Evolutionary conservation across 1,140 invertebrate species (phyloP), one percentile per base, ranked within the genome.

Genomic region (Maconellicoccus hirsutus): DNA sequence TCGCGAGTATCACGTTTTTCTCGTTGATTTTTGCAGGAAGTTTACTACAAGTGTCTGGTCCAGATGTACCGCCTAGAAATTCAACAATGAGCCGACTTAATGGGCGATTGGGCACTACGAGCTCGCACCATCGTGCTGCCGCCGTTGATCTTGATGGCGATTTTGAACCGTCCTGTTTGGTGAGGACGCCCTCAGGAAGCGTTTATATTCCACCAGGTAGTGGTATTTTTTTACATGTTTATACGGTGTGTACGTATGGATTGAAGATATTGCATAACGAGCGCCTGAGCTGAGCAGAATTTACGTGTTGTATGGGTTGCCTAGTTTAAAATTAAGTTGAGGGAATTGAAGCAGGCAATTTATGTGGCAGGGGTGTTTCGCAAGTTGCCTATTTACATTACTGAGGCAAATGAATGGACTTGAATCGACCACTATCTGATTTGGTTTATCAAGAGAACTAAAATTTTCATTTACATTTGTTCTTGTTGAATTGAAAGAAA

Each of bases 121-220:
- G 74, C 59, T 72, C 72, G 59, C 74, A 72, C n/a, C 74, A 76
- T 70, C 72, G 69, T 63, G 70, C 70, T 23, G 26, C 25, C 14
- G 70, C 70, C 19, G 16, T n/a, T n/a, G 73, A 74, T 63, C 52
- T 71, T 52, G 89, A 90, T 80, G 84, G 84, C 78, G 92, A 94
- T 79, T 91, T 94, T 80, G 92, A 94, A 80, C 90, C 92, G 74
- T 91, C 91, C 78, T 94, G 91, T 81, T 85, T 94, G 76, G 91
- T 94, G 76, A 86, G 92, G 79, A 93, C 91, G 71, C 87, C 91
- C 74, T 92, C 91, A 73, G 92, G 92, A 77, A 93, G 92, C 83
- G 91, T 94, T 79, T 94, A 93, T 83, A 91, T 94, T 86, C 91
- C 91, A 80, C 88, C 89, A 82, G 89, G 89, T 87, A 83, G 83